These are phyloP conservation scores for Orussus abietinus DNA, from an alignment of 1,140 invertebrate genomes.

Conservation along the genomic window DNA sequence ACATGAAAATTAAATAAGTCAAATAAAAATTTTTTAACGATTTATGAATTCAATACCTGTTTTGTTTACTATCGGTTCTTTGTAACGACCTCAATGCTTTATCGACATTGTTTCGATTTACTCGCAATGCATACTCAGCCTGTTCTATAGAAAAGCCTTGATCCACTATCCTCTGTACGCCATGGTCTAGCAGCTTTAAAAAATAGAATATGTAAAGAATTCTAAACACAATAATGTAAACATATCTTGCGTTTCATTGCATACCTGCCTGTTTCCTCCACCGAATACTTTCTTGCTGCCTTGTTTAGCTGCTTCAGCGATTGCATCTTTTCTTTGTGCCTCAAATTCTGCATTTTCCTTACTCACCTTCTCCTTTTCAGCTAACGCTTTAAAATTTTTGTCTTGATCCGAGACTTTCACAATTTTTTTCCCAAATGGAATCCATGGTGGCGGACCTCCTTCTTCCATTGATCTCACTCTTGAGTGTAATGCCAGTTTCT, in stretches of 20 bases:
- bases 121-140: conserved; percentile 68
- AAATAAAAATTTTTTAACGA: conserved; percentile 13
- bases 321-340: conserved; percentile 76
- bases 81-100: conserved; percentile 68
- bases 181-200: conserved; percentile 64
- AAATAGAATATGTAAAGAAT: conserved; percentile 16
- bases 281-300: conserved; percentile 63
- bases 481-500: conserved; percentile 71
- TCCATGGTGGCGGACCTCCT: conserved; percentile 83
- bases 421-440: conserved; percentile 81
- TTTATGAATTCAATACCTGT: conserved; percentile 22
- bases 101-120: conserved; percentile 70
- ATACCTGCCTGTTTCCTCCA: conserved; percentile 69
- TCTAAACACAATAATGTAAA: conserved; percentile 16
- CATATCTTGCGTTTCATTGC: conserved; percentile 12
- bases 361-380: conserved; percentile 57
- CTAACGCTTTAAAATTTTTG: conserved; percentile 68
- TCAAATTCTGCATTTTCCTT: conserved; percentile 80
- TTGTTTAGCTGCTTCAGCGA: conserved; percentile 77
- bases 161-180: conserved; percentile 76
- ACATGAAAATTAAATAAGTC: background rate
- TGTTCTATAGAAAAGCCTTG: conserved; percentile 76
- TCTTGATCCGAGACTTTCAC: conserved; percentile 59
- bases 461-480: conserved; percentile 59
- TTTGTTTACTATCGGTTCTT: conserved; percentile 50